Evolutionary conservation across 2,888 invertebrate genomes (phyloP), one percentile per base, ranked within the genome.

Genomic region (Noctua comes): DNA sequence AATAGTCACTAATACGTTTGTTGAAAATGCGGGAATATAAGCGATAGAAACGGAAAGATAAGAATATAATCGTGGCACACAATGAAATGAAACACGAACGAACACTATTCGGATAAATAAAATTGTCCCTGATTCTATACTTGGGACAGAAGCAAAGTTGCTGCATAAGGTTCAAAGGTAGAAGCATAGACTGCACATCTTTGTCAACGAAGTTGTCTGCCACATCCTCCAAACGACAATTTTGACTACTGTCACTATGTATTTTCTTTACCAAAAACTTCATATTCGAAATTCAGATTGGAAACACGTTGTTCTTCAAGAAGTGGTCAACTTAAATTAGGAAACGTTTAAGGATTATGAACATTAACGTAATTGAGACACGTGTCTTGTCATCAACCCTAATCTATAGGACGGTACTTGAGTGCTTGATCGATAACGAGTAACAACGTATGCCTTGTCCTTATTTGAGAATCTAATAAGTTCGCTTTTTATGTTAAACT

Each of bases 121-220:
- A 51, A 68, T 77, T 62, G 4, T 68, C 48, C 31, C 11, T 77
- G 4, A 77, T 59, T 51, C 27, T 77, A 16, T 77, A 77, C 27
- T 68, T 59, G 7, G 77, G 77, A 18, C 18, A 73, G 27, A 68
- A 51, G n/a, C 10, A 48, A 36, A 77, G 13, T 24, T 31, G 24
- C n/a, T 77, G 48, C 40, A 18, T 54, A 16, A 77, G n/a, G n/a
- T 68, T 68, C n/a, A 77, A 31, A 2, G 77, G 77, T 2, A 48
- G 43, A 68, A 77, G 68, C 77, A 77, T 68, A 24, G 68, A 68
- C 54, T 68, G 77, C 24, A 77, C 51, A 36, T 77, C 68, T 77
- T 77, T 68, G n/a, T 77, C 62, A 21, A 77, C 51, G 1, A 51
- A 64, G 48, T 68, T 68, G 10, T 62, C 77, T 31, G 21, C n/a